A percentile compares a stretch with the other conserved stretches of the same genome.
Conservation (phyloP, 2,113 vertebrate genomes). For the Epinephelus fuscoguttatus region DNA sequence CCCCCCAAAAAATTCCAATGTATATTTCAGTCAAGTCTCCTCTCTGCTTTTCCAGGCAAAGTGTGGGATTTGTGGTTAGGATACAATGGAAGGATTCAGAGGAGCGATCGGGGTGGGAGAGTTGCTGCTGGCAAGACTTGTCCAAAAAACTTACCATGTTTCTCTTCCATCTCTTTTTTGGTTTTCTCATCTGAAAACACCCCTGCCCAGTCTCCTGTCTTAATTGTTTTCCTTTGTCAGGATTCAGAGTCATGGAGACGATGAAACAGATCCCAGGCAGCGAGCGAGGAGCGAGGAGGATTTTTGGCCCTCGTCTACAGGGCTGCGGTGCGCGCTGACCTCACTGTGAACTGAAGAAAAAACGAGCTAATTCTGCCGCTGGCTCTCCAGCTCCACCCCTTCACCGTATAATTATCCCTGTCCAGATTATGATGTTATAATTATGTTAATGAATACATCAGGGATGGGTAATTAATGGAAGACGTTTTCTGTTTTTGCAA, state of each 20-base stretch:
- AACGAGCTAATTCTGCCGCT: slow-evolving; percentile 59
- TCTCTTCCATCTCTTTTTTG: slow-evolving; percentile 59
- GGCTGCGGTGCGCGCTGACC: slow-evolving; percentile 74
- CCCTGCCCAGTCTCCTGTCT: slow-evolving; percentile 46
- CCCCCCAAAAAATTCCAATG: slow-evolving; percentile 58
- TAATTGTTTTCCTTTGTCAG: slow-evolving; percentile 76
- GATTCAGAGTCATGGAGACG: slow-evolving; percentile 61
- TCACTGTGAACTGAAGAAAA: slow-evolving; percentile 76
- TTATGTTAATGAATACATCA: slow-evolving; percentile 71
- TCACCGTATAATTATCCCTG: slow-evolving; percentile 61
- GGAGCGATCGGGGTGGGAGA: slow-evolving; percentile 62
- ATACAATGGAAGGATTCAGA: slow-evolving; percentile 78
- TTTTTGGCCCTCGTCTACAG: slow-evolving; percentile 54
- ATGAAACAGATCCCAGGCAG: slow-evolving; percentile 62
- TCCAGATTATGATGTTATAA: slow-evolving; percentile 62
- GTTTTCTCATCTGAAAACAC: slow-evolving; percentile 64
- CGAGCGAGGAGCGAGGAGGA: slow-evolving; percentile 46
- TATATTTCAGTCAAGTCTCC: slow-evolving; percentile 74
- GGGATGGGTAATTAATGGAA: slow-evolving; percentile 63
- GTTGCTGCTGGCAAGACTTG: slow-evolving; percentile 50
- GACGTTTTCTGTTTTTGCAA: slow-evolving; percentile 42
- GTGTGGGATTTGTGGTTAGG: slow-evolving; percentile 77
- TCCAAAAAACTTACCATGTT: slow-evolving; percentile 62
- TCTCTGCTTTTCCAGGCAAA: slow-evolving; percentile 75
- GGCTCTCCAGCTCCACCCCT: slow-evolving; percentile 60